These are phyloP conservation scores for Agapostemon virescens DNA, from an alignment of 2,888 invertebrate species.

Conservation along the genomic window DNA sequence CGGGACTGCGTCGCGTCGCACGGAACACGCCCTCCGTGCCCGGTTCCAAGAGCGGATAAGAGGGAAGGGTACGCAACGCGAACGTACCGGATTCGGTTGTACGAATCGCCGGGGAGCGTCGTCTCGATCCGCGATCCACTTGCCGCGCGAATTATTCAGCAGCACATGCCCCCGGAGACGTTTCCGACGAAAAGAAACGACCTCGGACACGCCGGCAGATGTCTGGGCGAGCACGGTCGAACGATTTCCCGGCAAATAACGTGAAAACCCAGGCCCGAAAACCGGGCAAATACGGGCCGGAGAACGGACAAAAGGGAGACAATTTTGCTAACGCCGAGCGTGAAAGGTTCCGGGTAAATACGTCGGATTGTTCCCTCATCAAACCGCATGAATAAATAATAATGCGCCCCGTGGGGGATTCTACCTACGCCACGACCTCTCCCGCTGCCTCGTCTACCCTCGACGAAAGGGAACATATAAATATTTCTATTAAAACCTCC, in stretches of 20 bases:
- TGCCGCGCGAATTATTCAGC: constrained; percentile 34
- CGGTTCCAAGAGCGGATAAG: not conserved
- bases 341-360: constrained; percentile 70
- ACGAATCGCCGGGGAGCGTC: not conserved
- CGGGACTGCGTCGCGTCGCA: not conserved
- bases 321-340: constrained; percentile 68
- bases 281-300: constrained; percentile 65
- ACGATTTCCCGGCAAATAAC: constrained; percentile 65
- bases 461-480: constrained; percentile 73
- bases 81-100: too few relatives aligned
- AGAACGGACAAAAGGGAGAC: constrained; percentile 66
- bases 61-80: not conserved
- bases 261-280: constrained; percentile 59
- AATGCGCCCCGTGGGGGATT: constrained; percentile 62
- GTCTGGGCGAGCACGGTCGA: constrained; percentile 65
- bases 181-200: constrained; percentile 11
- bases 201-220: constrained; percentile 63
- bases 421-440: constrained; percentile 30
- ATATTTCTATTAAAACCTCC: constrained; percentile 76
- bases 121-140: constrained; percentile 9
- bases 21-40: not conserved
- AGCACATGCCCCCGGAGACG: constrained; percentile 24
- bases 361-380: constrained; percentile 77
- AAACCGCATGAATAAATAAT: constrained; percentile 78
- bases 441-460: constrained; percentile 19